Percentiles rank a stretch among this genome's conserved stretches.
These are phyloP conservation scores for Babylonia areolata DNA, from an alignment of 1,140 invertebrate genomes.

Conservation along the genomic window DNA sequence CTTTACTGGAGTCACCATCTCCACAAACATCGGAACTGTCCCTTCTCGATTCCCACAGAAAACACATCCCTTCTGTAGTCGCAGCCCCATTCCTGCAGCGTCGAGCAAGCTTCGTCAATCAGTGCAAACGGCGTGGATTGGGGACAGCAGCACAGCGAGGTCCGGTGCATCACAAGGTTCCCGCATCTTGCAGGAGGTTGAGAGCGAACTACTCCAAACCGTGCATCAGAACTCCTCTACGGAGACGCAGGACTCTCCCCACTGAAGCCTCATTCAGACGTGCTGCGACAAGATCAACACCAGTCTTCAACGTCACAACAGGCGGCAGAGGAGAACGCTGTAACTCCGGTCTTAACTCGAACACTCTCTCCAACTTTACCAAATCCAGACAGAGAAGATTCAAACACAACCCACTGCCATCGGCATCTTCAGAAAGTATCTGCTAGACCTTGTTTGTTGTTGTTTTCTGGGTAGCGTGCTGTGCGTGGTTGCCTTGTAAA, in stretches of 20 bases:
- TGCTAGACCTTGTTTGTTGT: too few species aligned
- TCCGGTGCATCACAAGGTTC: neutral
- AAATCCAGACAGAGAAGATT: neutral
- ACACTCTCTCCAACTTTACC: neutral
- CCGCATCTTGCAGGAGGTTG: neutral
- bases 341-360: neutral
- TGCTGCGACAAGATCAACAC: neutral
- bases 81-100: neutral
- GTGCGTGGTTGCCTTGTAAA: too few species aligned
- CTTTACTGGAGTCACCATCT: neutral
- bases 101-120: neutral
- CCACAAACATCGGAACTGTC: neutral
- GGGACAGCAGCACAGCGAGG: neutral
- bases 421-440: neutral
- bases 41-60: neutral
- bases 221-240: neutral
- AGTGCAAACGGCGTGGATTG: neutral
- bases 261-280: neutral
- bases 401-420: neutral
- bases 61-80: neutral
- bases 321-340: neutral
- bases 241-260: neutral
- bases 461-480: too few species aligned
- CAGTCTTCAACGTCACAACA: neutral
- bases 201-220: neutral